Percentiles rank a stretch among this genome's conserved stretches.
These are phyloP conservation scores for Apogon hyalosoma DNA, from an alignment of 2,797 vertebrate species.

Conservation along the genomic window DNA sequence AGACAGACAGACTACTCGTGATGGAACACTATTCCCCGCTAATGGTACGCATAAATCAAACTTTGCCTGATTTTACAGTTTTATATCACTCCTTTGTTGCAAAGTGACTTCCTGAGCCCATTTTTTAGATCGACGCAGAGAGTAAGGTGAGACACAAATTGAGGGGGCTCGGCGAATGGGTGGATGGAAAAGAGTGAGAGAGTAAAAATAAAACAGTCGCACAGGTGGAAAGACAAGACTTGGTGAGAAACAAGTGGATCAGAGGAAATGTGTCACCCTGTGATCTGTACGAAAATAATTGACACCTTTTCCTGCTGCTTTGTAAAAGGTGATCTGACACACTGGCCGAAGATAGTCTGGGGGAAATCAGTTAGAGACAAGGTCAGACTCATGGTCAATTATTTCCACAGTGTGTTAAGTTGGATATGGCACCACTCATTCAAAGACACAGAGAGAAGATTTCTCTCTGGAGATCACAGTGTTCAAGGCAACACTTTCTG, in stretches of 20 bases:
- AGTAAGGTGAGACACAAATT: constrained; percentile 65
- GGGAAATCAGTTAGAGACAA: constrained; percentile 31
- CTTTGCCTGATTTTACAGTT: constrained; percentile 71
- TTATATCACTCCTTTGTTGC: constrained; percentile 64
- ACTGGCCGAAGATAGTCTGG: constrained; percentile 4
- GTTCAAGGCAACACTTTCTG: constrained; percentile 22
- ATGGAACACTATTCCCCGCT: constrained; percentile 77
- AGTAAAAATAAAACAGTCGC: constrained; percentile 49
- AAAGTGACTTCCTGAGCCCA: constrained; percentile 70
- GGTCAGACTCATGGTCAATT: constrained; percentile 31
- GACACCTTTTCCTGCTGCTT: constrained; percentile 23
- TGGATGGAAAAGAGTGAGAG: constrained; percentile 17
- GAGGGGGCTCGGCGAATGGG: neutral
- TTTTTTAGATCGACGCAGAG: constrained; percentile 52
- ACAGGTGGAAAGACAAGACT: constrained; percentile 17
- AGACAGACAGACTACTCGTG: constrained; percentile 73
- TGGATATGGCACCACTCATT: constrained; percentile 11
- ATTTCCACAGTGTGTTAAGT: constrained; percentile 13
- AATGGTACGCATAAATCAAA: constrained; percentile 79
- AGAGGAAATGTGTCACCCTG: constrained; percentile 27
- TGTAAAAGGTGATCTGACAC: constrained; percentile 18
- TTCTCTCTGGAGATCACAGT: constrained; percentile 2
- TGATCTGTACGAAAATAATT: constrained; percentile 51
- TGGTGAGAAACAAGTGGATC: constrained; percentile 11
- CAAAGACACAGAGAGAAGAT: neutral